phyloP scores from a whole-genome alignment of 2,113 vertebrate genomes.

The Indicator maculatus region DNA sequence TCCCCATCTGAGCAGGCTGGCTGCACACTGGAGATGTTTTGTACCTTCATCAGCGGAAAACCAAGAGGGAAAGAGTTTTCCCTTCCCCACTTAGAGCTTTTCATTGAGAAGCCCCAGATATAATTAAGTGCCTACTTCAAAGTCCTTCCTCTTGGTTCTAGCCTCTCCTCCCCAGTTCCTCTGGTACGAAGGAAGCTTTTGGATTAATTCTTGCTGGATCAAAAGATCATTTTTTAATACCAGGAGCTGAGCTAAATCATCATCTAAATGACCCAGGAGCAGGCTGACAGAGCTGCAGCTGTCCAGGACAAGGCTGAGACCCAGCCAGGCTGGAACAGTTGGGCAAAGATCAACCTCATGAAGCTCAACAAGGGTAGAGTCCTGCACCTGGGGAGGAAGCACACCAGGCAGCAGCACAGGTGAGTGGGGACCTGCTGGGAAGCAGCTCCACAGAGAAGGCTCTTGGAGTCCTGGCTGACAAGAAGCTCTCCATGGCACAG shows the following conservation, averaged over 20 bases:
- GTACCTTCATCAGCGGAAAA: background rate
- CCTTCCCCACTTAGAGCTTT: background rate
- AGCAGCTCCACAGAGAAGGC: too few species aligned
- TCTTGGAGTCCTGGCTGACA: too few species aligned
- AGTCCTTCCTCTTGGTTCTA: background rate
- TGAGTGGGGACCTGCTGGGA: too few species aligned
- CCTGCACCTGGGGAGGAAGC: too few species aligned
- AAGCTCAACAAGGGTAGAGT: too few species aligned
- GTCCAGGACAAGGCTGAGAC: background rate
- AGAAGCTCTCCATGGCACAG: too few species aligned
- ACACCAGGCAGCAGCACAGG: too few species aligned
- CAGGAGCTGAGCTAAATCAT: background rate
- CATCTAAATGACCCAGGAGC: background rate
- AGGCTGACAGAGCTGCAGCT: background rate
- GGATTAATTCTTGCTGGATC: background rate
- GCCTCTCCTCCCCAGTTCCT: background rate
- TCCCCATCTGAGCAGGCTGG: background rate
- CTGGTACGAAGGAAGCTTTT: background rate
- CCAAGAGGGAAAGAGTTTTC: background rate
- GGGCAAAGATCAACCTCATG: too few species aligned
- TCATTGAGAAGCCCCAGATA: background rate
- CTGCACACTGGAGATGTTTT: background rate
- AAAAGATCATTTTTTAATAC: background rate
- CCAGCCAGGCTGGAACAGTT: too few species aligned
- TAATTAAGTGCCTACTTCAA: background rate